These are phyloP conservation scores for Cetoscarus ocellatus DNA, from an alignment of 2,797 vertebrate species.

Conservation along the genomic window DNA sequence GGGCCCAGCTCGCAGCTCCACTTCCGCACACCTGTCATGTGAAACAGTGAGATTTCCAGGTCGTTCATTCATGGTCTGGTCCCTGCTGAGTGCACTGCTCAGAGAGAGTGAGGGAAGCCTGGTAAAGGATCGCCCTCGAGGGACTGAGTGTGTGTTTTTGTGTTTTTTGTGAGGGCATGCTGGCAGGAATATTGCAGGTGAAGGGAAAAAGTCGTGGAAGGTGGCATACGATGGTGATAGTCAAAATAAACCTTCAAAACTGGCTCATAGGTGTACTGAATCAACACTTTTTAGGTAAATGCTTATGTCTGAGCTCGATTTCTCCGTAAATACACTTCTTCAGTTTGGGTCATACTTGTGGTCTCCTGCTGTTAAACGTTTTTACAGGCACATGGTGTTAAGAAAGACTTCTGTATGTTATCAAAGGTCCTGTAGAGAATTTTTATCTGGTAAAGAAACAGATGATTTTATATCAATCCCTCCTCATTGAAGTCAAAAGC, in stretches of 20 bases:
- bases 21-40: constrained; percentile 79
- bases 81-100: constrained; percentile 72
- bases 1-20: constrained; percentile 77
- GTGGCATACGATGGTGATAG: constrained; percentile 29
- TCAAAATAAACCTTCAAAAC: constrained; percentile 37
- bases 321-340: constrained; percentile 25
- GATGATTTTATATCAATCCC: too few relatives aligned
- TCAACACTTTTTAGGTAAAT: constrained; percentile 12
- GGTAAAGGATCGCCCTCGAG: constrained; percentile 79
- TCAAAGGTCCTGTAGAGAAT: too few relatives aligned
- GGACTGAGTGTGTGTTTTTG: constrained; percentile 43
- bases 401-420: not conserved
- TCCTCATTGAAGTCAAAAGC: too few relatives aligned
- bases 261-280: constrained; percentile 5
- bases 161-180: constrained; percentile 24
- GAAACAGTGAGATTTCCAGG: constrained; percentile 83
- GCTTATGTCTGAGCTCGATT: constrained; percentile 13
- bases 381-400: not conserved
- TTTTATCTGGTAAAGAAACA: too few relatives aligned
- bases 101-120: constrained; percentile 66
- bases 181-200: constrained; percentile 37
- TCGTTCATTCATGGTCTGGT: constrained; percentile 78
- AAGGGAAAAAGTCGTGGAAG: constrained; percentile 28
- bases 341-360: constrained; percentile 15
- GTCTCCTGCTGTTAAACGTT: constrained; percentile 6